A percentile compares a stretch with the other conserved stretches of the same genome.
Conservation (phyloP, 2,888 invertebrate species). For the Watsonalla cultraria region DNA sequence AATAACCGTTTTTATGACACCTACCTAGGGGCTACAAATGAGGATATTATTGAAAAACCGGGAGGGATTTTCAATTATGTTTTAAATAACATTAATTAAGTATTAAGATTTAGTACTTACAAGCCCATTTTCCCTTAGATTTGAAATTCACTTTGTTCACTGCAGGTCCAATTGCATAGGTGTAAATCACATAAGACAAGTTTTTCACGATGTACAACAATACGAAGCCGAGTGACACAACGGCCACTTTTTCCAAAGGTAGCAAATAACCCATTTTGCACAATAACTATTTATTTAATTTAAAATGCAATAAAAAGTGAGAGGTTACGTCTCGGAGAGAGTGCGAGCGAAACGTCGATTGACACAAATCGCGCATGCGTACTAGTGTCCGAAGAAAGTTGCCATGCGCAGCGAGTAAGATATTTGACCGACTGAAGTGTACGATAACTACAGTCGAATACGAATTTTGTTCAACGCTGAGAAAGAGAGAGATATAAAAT, state of each 20-base stretch:
- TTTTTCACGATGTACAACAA: slow-evolving; percentile 40
- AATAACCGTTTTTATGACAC: no score
- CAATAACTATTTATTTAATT: slow-evolving; percentile 10
- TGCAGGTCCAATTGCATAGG: slow-evolving; percentile 73
- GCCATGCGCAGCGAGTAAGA: slow-evolving; percentile 47
- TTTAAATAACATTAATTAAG: no score
- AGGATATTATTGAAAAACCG: no score
- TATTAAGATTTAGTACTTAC: slow-evolving; percentile 72
- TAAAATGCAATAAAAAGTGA: slow-evolving; percentile 16
- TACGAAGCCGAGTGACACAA: slow-evolving; percentile 57
- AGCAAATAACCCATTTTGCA: slow-evolving; percentile 39
- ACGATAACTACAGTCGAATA: slow-evolving; percentile 23
- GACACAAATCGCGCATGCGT: slow-evolving; percentile 69
- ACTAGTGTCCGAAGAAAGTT: slow-evolving; percentile 66
- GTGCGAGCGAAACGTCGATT: slow-evolving; percentile 36
- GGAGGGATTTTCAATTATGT: no score
- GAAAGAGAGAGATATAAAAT: slow-evolving; percentile 22
- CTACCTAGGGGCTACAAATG: no score
- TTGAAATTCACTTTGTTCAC: slow-evolving; percentile 81
- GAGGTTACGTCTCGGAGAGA: slow-evolving; percentile 50
- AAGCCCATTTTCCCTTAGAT: slow-evolving; percentile 88
- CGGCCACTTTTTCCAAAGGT: slow-evolving; percentile 66
- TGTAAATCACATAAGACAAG: slow-evolving; percentile 43
- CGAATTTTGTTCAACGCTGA: slow-evolving; percentile 14
- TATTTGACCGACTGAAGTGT: slow-evolving; percentile 19